A percentile compares a stretch with the other conserved stretches of the same genome.
phyloP scores from a whole-genome alignment of 2,888 invertebrate species.

The Myopa testacea region DNA sequence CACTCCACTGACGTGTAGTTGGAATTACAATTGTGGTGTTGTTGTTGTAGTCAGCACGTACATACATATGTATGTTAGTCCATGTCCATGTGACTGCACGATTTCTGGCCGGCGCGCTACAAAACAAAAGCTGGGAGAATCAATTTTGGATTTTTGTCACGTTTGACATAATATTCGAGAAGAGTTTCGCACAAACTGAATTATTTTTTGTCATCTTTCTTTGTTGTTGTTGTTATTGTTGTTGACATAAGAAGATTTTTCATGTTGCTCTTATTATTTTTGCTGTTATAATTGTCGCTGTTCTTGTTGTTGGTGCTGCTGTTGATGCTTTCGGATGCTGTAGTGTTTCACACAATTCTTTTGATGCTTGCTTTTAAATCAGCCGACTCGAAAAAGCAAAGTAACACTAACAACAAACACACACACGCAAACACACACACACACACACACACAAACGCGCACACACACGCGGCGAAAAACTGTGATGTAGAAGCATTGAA shows the following conservation, averaged over 20 bases:
- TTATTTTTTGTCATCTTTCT: conserved; percentile 47
- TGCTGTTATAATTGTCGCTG: conserved; percentile 21
- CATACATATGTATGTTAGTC: conserved; percentile 12
- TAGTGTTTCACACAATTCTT: conserved; percentile 54
- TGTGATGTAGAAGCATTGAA: background rate
- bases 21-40: background rate
- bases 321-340: conserved; percentile 49
- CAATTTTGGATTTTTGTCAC: conserved; percentile 58
- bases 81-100: conserved; percentile 38
- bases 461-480: background rate
- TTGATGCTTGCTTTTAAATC: conserved; percentile 52
- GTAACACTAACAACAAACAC: background rate
- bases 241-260: conserved; percentile 26
- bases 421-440: background rate
- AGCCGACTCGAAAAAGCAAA: background rate
- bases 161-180: conserved; percentile 56
- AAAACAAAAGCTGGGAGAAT: conserved; percentile 35
- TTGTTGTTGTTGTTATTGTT: conserved; percentile 18
- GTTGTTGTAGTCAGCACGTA: conserved; percentile 9
- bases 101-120: background rate
- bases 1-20: background rate
- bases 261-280: background rate
- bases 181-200: conserved; percentile 41
- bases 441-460: background rate
- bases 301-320: conserved; percentile 26